phyloP scores from a whole-genome alignment of 2,113 vertebrate genomes.

The Mobula birostris region DNA sequence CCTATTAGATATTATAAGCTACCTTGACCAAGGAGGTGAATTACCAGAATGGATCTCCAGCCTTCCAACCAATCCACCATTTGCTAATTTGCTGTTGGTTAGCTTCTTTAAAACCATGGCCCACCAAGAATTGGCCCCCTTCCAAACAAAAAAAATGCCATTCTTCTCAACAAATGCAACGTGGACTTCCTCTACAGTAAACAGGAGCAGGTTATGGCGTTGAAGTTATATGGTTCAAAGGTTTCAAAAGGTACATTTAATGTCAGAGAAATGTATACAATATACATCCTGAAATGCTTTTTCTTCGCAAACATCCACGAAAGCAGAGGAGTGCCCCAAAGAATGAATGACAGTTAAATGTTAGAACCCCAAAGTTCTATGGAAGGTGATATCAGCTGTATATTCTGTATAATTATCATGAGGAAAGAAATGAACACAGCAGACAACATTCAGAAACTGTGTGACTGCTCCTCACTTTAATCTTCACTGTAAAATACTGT shows the following conservation, averaged over 20 bases:
- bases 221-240: neutral
- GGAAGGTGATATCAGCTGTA: neutral
- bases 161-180: too few relatives aligned
- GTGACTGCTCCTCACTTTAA: neutral
- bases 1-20: neutral
- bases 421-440: neutral
- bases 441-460: neutral
- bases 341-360: too few relatives aligned
- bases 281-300: too few relatives aligned
- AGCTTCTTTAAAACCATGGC: neutral
- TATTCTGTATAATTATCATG: neutral
- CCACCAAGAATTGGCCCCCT: neutral
- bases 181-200: neutral
- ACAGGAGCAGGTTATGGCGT: neutral
- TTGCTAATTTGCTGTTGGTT: neutral
- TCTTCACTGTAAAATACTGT: too few relatives aligned
- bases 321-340: too few relatives aligned
- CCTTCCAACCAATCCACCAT: neutral
- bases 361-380: too few relatives aligned
- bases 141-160: neutral
- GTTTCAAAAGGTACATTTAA: too few relatives aligned
- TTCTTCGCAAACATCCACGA: too few relatives aligned
- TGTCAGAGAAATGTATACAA: too few relatives aligned
- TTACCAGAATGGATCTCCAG: neutral
- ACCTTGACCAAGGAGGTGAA: neutral